Evolutionary conservation across 2,113 vertebrate genomes (phyloP).

Genomic region (Cathartes aura): DNA sequence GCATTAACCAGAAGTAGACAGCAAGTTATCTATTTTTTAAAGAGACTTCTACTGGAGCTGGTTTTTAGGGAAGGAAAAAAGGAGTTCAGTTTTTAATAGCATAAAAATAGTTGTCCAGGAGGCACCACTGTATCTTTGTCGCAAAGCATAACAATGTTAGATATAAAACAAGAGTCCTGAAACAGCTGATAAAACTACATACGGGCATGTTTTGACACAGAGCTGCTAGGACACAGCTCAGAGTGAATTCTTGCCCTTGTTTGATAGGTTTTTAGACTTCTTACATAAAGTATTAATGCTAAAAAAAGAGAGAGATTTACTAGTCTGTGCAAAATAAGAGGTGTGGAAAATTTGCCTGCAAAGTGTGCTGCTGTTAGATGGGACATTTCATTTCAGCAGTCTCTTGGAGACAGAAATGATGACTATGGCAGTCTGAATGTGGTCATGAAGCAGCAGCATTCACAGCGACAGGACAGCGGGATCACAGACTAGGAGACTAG

Average conservation of each 20-base stretch:
- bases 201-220: background rate
- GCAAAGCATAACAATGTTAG: conserved; percentile 41
- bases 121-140: conserved; percentile 54
- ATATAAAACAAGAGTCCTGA: conserved; percentile 48
- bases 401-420: background rate
- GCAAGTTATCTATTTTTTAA: conserved; percentile 43
- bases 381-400: background rate
- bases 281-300: background rate
- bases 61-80: conserved; percentile 20
- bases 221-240: background rate
- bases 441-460: background rate
- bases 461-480: background rate
- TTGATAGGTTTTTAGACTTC: background rate
- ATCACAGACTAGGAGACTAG: background rate
- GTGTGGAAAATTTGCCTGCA: background rate
- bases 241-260: background rate
- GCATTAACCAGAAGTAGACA: conserved; percentile 56
- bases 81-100: conserved; percentile 52
- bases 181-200: conserved; percentile 6
- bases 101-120: conserved; percentile 42
- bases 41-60: background rate
- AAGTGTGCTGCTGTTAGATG: background rate
- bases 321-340: background rate
- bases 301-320: background rate
- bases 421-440: background rate